These are phyloP conservation scores for Buceros bicornis DNA, from an alignment of 2,797 vertebrate genomes.

Conservation along the genomic window DNA sequence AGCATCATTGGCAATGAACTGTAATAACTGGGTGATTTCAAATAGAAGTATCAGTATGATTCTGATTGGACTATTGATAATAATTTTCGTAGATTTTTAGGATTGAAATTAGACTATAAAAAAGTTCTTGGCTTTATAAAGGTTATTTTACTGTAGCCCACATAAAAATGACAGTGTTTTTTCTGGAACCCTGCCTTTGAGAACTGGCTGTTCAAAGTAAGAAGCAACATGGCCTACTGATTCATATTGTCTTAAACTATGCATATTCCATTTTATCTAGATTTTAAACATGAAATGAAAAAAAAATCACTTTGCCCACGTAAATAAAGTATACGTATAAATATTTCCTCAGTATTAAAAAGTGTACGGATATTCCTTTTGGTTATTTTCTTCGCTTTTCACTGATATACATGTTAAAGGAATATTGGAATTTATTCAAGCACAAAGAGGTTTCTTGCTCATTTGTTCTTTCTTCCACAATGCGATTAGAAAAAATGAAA, in stretches of 20 bases:
- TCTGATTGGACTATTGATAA: not conserved
- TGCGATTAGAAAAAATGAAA: not conserved
- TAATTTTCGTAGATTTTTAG: not conserved
- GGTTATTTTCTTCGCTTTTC: not conserved
- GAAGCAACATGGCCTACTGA: not conserved
- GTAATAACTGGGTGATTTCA: not conserved
- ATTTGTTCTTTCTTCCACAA: not conserved
- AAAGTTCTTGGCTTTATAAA: not conserved
- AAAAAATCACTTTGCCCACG: not conserved
- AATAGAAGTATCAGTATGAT: not conserved
- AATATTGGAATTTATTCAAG: not conserved
- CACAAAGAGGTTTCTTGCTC: not conserved
- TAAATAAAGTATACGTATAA: not conserved
- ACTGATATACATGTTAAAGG: not conserved
- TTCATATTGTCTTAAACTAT: not conserved
- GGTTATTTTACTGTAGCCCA: not conserved
- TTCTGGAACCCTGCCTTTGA: accelerated
- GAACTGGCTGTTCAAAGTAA: not conserved
- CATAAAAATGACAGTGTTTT: not conserved
- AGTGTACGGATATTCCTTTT: not conserved
- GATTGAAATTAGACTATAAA: not conserved
- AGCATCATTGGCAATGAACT: not conserved
- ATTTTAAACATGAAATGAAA: not conserved
- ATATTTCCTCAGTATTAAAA: not conserved
- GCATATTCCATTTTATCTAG: not conserved